Evolutionary conservation across 2,888 invertebrate species (phyloP), one percentile per base, ranked within the genome.

Genomic region (Drosophila sordidapex): DNA sequence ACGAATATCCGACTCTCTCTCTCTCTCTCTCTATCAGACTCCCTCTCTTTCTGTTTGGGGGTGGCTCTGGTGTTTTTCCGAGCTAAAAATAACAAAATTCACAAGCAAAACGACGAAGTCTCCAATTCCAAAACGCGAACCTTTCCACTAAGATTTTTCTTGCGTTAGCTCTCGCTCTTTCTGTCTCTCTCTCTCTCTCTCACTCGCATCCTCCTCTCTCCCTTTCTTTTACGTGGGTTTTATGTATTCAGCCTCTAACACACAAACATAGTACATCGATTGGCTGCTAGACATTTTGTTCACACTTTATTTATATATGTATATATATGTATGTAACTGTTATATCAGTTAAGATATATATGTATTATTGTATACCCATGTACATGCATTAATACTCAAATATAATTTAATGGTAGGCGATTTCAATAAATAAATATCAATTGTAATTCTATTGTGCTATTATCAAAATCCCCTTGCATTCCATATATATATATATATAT

Each of bases 61-160:
- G 57, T 31, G 36, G 36, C 48, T 75, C 49, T 65, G 58, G 36
- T 52, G 62, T 67, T 52, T 80, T 74, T 78, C 53, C 73, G 74
- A 43, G 76, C 87, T 79, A 84, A 77, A 79, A 79, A 82, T 78
- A 79, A 71, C 72, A 35, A 62, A 66, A 63, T 61, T 61, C 58
- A 56, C 51, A 35, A 57, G 68, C 60, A 33, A 59, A 58, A 46
- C 46, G 51, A 46, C 46, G 51, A 33, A 56, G 27, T 53, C 56
- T 60, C 46, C 76, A 46, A 43, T 61, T 29, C 46, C 46, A 46
- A 15, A 25, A 46, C 2, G 11, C 43, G 43, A 43, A 46, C 11
- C 49, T 70, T 61, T 67, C 70, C 70, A 70, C 69, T 67, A 63
- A 57, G 68, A 66, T 70, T 75, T 63, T 74, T 69, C 46, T 67